Conservation (phyloP, 2,113 vertebrate species). For the Laterallus jamaicensis region DNA sequence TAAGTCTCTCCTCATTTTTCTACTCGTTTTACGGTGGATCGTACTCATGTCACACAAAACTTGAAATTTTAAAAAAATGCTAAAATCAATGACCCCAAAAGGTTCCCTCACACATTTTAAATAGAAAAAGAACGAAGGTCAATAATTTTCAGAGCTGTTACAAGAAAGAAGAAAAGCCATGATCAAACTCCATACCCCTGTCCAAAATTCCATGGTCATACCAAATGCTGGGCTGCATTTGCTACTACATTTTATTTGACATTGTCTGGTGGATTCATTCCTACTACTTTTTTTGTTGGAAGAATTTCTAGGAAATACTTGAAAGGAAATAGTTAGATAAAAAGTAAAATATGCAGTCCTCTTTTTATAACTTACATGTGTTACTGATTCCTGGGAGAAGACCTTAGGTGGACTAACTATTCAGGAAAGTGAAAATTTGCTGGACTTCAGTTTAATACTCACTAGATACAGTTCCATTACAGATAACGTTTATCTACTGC, state of each 20-base stretch:
- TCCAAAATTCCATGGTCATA: not conserved
- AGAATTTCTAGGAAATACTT: not conserved
- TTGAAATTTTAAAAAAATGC: not conserved
- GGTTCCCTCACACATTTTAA: fast-evolving
- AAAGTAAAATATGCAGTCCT: not conserved
- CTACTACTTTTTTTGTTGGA: not conserved
- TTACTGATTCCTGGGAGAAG: not conserved
- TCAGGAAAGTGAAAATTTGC: not conserved
- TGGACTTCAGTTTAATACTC: not conserved
- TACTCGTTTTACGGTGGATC: fast-evolving
- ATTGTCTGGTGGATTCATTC: not conserved
- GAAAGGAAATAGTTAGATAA: not conserved
- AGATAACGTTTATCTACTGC: not conserved
- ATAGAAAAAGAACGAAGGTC: not conserved
- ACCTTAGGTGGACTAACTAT: not conserved
- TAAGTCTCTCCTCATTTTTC: slow-evolving; percentile 30
- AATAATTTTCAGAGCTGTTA: not conserved
- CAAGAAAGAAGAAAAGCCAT: not conserved
- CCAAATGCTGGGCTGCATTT: not conserved
- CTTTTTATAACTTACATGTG: not conserved
- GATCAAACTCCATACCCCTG: not conserved
- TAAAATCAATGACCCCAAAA: fast-evolving
- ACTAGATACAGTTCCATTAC: not conserved
- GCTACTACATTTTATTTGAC: not conserved
- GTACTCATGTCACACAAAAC: not conserved